Conservation (phyloP, 2,888 invertebrate species). For the Labia minor region DNA sequence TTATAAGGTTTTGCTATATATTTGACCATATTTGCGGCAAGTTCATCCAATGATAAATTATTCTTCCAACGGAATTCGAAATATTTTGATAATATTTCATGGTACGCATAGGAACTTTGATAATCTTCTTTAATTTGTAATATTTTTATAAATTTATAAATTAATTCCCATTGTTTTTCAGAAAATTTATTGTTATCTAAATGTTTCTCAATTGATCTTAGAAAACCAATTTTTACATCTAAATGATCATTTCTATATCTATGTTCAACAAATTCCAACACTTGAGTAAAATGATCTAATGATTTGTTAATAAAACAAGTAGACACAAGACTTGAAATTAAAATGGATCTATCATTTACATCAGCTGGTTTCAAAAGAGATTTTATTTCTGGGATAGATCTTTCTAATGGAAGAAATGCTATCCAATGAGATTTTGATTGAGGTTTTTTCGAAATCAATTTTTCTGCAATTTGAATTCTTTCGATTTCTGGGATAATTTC, state of each 20-base stretch:
- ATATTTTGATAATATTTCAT: background rate
- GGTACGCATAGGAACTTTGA: background rate
- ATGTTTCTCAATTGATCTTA: background rate
- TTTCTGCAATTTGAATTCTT: background rate
- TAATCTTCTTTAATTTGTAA: background rate
- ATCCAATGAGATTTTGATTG: background rate
- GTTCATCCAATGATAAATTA: background rate
- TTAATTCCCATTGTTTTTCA: background rate
- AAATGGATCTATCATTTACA: background rate
- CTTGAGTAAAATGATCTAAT: background rate
- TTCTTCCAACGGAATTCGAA: background rate
- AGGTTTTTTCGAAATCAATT: background rate
- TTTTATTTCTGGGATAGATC: background rate
- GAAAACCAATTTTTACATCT: background rate
- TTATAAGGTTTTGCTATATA: background rate
- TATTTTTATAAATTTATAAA: background rate
- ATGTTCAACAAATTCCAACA: background rate
- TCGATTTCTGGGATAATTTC: background rate
- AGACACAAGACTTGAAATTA: background rate
- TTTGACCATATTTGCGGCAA: background rate
- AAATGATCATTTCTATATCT: background rate
- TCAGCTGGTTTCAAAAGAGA: background rate
- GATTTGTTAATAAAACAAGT: background rate
- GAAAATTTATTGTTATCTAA: background rate
- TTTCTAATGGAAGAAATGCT: background rate